Evolutionary conservation across 2,888 invertebrate species (phyloP).

Genomic region (Coleophora flavipennella): DNA sequence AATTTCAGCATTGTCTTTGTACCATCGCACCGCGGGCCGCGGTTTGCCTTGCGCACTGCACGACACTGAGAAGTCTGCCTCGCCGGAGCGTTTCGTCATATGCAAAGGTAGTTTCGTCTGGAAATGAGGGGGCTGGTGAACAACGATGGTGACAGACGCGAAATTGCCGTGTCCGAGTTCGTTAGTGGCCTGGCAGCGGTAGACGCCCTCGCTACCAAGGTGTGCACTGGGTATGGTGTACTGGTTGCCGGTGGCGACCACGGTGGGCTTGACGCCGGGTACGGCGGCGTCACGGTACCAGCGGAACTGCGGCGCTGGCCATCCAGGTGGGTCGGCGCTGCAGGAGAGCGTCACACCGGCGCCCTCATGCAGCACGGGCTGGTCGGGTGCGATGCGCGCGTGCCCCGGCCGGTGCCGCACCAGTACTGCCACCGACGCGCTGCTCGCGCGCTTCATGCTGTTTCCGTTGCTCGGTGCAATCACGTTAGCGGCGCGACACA

Average conservation of each 20-base stretch:
- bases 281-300: slow-evolving; percentile 88
- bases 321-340: slow-evolving; percentile 91
- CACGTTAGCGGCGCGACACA: slow-evolving; percentile 89
- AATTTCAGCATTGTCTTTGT: slow-evolving; percentile 87
- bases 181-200: slow-evolving; percentile 92
- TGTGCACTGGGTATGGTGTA: slow-evolving; percentile 90
- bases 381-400: slow-evolving; percentile 86
- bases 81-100: slow-evolving; percentile 84
- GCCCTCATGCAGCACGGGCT: slow-evolving; percentile 88
- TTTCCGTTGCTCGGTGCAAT: slow-evolving; percentile 83
- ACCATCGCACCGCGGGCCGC: slow-evolving; percentile 86
- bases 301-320: slow-evolving; percentile 90
- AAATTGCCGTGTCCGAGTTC: slow-evolving; percentile 90
- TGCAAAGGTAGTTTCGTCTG: slow-evolving; percentile 86
- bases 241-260: slow-evolving; percentile 83
- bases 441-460: slow-evolving; percentile 81
- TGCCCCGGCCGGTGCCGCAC: slow-evolving; percentile 91
- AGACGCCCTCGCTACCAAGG: slow-evolving; percentile 88
- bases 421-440: slow-evolving; percentile 85
- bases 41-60: slow-evolving; percentile 94
- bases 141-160: slow-evolving; percentile 87
- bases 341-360: slow-evolving; percentile 87
- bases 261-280: slow-evolving; percentile 72
- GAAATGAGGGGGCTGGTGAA: slow-evolving; percentile 91
- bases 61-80: slow-evolving; percentile 82